These are phyloP conservation scores for Ellobius talpinus DNA, from an alignment of 2,113 vertebrate genomes.

Conservation along the genomic window DNA sequence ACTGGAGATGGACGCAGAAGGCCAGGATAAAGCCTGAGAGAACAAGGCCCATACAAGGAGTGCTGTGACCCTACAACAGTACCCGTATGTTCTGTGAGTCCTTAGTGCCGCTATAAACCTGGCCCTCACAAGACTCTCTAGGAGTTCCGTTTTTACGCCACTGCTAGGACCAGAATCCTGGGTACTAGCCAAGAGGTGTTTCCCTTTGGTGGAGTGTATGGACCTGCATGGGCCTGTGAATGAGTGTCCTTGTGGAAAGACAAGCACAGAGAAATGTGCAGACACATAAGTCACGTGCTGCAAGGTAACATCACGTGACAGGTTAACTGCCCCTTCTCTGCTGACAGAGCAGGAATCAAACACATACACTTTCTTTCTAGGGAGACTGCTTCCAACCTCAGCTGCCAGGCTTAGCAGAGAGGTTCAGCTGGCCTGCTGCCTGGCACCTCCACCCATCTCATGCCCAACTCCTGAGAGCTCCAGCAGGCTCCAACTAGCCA, in stretches of 20 bases:
- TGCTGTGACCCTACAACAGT: not conserved
- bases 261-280: not conserved
- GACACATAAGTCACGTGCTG: not conserved
- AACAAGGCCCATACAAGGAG: not conserved
- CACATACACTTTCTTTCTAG: not conserved
- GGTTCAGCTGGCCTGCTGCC: not conserved
- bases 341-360: not conserved
- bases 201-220: not conserved
- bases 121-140: not conserved
- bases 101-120: not conserved
- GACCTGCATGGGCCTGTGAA: not conserved
- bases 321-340: not conserved
- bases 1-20: not conserved
- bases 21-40: not conserved
- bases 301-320: not conserved
- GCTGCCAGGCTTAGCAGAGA: not conserved
- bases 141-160: not conserved
- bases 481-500: constrained; percentile 18
- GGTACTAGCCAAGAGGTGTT: not conserved
- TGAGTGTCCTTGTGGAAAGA: not conserved
- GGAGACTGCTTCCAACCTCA: not conserved
- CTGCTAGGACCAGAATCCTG: not conserved
- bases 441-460: not conserved
- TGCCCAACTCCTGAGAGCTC: not conserved
- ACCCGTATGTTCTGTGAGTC: not conserved